These are phyloP conservation scores for Lutjanus erythropterus DNA, from an alignment of 2,113 vertebrate species.

Conservation along the genomic window DNA sequence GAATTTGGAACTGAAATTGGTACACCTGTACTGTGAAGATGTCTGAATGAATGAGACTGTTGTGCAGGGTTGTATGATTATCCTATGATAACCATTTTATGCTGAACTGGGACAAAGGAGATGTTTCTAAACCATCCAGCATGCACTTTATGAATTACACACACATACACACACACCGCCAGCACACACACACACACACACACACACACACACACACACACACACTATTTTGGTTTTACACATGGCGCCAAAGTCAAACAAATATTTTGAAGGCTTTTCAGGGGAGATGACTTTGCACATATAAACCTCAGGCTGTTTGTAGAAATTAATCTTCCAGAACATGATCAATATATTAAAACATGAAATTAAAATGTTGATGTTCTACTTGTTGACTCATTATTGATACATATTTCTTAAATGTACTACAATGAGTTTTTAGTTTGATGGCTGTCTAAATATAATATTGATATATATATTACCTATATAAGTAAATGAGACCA, in stretches of 20 bases:
- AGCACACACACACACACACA: too few relatives aligned
- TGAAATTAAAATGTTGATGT: not conserved
- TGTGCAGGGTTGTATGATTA: not conserved
- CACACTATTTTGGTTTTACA: slow-evolving; percentile 52
- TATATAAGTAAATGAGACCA: too few relatives aligned
- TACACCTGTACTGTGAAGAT: slow-evolving; percentile 53
- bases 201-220: not conserved
- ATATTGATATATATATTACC: too few relatives aligned
- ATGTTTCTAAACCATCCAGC: not conserved
- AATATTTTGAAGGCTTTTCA: slow-evolving; percentile 23
- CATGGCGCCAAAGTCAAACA: slow-evolving; percentile 69
- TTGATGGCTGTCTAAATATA: too few relatives aligned
- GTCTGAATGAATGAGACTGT: not conserved
- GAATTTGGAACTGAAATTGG: too few relatives aligned
- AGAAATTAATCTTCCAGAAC: not conserved
- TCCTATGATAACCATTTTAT: not conserved
- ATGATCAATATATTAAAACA: not conserved
- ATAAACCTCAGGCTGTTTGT: not conserved
- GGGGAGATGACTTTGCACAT: not conserved
- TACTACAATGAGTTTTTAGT: too few relatives aligned
- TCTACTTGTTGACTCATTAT: not conserved
- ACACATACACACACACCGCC: too few relatives aligned
- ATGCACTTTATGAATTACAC: not conserved
- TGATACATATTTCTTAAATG: not conserved
- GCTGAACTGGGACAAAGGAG: not conserved